Base-by-base conservation (phyloP, 2,888 invertebrate species). In the Dioctria rufipes region DNA sequence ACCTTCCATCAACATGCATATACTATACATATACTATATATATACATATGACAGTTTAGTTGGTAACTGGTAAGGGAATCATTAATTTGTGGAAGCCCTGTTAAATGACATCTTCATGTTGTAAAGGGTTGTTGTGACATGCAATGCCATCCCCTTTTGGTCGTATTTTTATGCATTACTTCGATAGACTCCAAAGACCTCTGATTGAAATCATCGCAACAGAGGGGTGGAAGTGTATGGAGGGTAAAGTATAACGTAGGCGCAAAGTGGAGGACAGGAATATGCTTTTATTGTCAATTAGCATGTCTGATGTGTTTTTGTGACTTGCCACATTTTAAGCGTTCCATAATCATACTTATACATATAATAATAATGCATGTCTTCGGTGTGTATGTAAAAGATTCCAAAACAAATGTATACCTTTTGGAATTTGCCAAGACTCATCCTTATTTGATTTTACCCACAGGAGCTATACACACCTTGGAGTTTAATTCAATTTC, bases 81-180 rank as follows among this genome's bases (percentile, higher is more conserved):
- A 77, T 77, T 77, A 77, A 77, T 77, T 77, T 77, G 77, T 63
- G 63, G 63, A 42, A 63, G 37, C 63, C 63, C 49, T 51, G 40
- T 63, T 63, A 63, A 77, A 77, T 77, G 77, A 77, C 77, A 77
- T 77, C 77, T 77, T 77, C 77, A 77, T 77, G 77, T 77, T 61
- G 77, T 46, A 77, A 77, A 77, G 77, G 63, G 77, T 77, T 77
- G 77, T 77, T 77, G 77, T 77, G 77, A 77, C 77, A 77, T 77
- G 77, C 77, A 77, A 77, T 63, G 77, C 77, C 49, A 77, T 77
- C 77, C 77, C 63, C 43, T 43, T 46, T 11, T 9, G 13, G 9
- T 6, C 1, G 43, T 60, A 69, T 49, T 69, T 69, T 69, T 40
- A 8, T 71, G 49, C 63, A 61, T 25, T 39, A 13, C 63, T 63